A percentile compares a stretch with the other conserved stretches of the same genome.
These are phyloP conservation scores for Meliscaeva auricollis DNA, from an alignment of 2,888 invertebrate species.

Conservation along the genomic window DNA sequence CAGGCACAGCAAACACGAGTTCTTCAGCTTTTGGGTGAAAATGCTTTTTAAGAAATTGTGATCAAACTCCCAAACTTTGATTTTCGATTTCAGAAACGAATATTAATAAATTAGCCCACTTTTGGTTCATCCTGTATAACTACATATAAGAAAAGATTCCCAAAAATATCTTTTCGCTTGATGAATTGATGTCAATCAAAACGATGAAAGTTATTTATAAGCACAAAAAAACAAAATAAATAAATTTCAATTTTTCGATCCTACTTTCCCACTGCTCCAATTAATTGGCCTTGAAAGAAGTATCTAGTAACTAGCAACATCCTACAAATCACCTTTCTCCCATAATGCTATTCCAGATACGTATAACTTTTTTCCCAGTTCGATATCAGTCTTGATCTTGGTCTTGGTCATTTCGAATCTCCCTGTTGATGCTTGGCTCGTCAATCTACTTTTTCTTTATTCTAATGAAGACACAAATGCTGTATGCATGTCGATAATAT, in stretches of 20 bases:
- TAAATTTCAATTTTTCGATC: constrained; percentile 22
- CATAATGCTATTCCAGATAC: constrained; percentile 10
- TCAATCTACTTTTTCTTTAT: constrained; percentile 57
- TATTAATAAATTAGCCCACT: no score
- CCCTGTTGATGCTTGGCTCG: background rate
- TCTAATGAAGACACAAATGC: constrained; percentile 52
- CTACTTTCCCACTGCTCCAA: constrained; percentile 56
- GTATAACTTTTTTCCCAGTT: constrained; percentile 27
- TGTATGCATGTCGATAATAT: background rate
- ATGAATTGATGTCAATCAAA: constrained; percentile 1
- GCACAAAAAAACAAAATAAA: constrained; percentile 28
- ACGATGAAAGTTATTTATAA: constrained; percentile 2
- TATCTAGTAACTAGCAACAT: no score
- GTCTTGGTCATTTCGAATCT: constrained; percentile 11
- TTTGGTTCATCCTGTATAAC: no score
- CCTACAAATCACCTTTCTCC: constrained; percentile 54
- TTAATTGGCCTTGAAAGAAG: constrained; percentile 57
- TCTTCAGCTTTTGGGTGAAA: no score
- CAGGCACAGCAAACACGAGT: no score
- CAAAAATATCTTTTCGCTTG: background rate
- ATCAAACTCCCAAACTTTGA: no score
- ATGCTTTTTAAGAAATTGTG: no score
- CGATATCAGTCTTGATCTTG: constrained; percentile 8
- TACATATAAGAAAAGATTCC: background rate
- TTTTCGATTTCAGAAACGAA: no score